Evolutionary conservation across 1,140 invertebrate genomes (phyloP), one percentile per base, ranked within the genome.

Genomic region (Papilio helenus): DNA sequence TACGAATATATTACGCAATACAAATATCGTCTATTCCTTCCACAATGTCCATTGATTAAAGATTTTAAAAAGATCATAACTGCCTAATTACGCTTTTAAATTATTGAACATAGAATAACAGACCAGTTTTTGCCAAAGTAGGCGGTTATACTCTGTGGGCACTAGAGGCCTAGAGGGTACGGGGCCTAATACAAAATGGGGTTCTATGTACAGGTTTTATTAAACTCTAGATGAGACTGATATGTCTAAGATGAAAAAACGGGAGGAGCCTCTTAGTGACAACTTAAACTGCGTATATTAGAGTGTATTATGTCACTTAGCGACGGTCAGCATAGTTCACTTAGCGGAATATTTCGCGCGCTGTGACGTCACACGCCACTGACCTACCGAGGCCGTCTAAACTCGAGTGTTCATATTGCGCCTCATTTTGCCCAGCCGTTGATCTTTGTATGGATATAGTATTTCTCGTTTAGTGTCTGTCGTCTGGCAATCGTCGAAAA

Each of bases 291-390:
- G 76, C 42, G 42, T 65, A 44, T 23, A 44, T 74, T 46, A 46
- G 39, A 51, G 55, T 68, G 42, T 14, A 29, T 76, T 71, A 76
- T 76, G 26, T 44, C 79, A 72, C 51, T 80, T 80, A 80, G 51
- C 73, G 51, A 49, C 73, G 65, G 76, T 74, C 76, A 34, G n/a
- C 42, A 9, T 29, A 34, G 65, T 80, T 65, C 73, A 79, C 78
- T 55, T 29, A 81, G 84, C 87, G 87, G 84, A 87, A 87, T 89
- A 83, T 86, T 86, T 83, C 76, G 61, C 83, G 80, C 80, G 77
- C 80, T 79, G 26, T 89, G 87, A 89, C 87, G 83, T 87, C 87
- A 87, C 80, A 82, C 79, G 87, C 86, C 87, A 87, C 68, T 85
- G 87, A 87, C 87, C 87, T 79, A 87, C 26, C 87, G 85, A 89